These are phyloP conservation scores for Xestia c-nigrum DNA, from an alignment of 2,888 invertebrate species.

Conservation along the genomic window DNA sequence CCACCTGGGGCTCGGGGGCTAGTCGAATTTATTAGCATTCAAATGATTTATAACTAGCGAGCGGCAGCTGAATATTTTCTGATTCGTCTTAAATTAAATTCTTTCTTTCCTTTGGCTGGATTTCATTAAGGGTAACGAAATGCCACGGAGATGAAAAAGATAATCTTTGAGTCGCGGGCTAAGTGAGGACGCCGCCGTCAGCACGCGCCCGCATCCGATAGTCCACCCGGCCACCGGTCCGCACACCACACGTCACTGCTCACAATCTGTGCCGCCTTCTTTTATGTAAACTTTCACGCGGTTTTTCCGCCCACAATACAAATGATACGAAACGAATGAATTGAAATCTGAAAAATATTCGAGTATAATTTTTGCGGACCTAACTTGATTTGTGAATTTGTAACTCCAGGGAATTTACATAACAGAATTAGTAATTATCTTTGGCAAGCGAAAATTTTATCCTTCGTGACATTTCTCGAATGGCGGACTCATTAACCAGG, in stretches of 20 bases:
- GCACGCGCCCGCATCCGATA: conserved; percentile 45
- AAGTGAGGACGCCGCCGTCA: conserved; percentile 37
- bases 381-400: conserved; percentile 29
- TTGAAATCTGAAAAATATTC: conserved; percentile 12
- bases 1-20: conserved; percentile 86
- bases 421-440: conserved; percentile 36
- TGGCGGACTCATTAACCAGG: conserved; percentile 2
- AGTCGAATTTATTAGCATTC: conserved; percentile 91
- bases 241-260: conserved; percentile 10
- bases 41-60: conserved; percentile 91
- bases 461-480: conserved; percentile 14
- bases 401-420: conserved; percentile 36
- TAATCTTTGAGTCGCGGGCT: conserved; percentile 76
- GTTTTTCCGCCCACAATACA: conserved; percentile 7
- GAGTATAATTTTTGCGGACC: conserved; percentile 4
- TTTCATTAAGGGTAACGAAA: conserved; percentile 89
- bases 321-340: conserved; percentile 24
- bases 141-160: conserved; percentile 87
- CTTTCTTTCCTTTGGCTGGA: conserved; percentile 89
- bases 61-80: conserved; percentile 90
- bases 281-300: conserved; percentile 13
- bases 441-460: conserved; percentile 24
- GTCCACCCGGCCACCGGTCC: conserved; percentile 27
- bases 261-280: conserved; percentile 12
- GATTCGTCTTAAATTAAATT: conserved; percentile 90